Percentiles rank a stretch among this genome's conserved stretches.
Evolutionary conservation across 2,888 invertebrate genomes (phyloP).

Genomic region (Archaeoteleia sp.): DNA sequence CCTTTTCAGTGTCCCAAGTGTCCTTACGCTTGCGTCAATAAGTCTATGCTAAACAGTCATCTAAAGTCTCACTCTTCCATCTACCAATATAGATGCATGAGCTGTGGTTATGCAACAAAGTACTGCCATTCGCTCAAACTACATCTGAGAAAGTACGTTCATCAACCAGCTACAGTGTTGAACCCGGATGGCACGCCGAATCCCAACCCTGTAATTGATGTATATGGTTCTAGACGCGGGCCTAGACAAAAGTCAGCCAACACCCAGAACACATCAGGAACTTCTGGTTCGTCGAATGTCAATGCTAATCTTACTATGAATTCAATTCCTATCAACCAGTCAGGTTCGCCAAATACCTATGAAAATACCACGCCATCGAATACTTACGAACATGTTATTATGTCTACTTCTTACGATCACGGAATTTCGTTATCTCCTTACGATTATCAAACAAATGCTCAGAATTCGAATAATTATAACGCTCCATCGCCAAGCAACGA

Average conservation of each 20-base stretch:
- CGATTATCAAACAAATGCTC: no score
- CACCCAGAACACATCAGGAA: no score
- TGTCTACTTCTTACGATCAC: no score
- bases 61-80: conserved; percentile 95
- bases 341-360: no score
- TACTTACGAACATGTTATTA: no score
- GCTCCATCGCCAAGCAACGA: no score
- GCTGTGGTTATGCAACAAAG: conserved; percentile 97
- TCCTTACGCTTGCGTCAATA: conserved; percentile 94
- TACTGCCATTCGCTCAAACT: conserved; percentile 98
- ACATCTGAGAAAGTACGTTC: conserved; percentile 93
- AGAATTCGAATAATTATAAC: no score
- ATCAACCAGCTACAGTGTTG: conserved; percentile 92
- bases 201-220: conserved; percentile 90
- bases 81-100: conserved; percentile 93
- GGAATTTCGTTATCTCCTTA: no score
- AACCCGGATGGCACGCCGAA: conserved; percentile 93
- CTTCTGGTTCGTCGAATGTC: no score
- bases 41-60: conserved; percentile 99
- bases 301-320: no score
- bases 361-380: no score
- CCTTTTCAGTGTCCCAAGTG: conserved; percentile 96
- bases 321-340: no score
- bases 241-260: conserved; percentile 80
- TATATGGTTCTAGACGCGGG: conserved; percentile 92